Evolutionary conservation across 2,888 invertebrate species (phyloP).

Genomic region (Blera fallax): DNA sequence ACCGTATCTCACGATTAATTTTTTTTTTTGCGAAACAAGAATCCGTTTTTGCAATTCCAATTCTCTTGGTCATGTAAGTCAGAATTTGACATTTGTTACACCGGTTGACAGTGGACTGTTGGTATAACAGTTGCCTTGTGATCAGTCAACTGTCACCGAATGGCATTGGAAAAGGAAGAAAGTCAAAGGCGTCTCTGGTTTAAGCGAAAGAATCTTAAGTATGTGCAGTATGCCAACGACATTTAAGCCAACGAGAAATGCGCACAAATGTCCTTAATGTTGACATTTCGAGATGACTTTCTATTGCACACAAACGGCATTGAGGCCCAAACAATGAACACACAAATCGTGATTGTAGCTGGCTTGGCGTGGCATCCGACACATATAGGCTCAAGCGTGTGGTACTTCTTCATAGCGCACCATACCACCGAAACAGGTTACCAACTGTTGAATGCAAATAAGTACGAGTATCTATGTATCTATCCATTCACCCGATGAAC

Average conservation of each 20-base stretch:
- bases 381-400: slow-evolving; percentile 48
- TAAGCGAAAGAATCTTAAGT: neutral
- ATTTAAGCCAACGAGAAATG: slow-evolving; percentile 48
- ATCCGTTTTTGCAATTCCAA: slow-evolving; percentile 42
- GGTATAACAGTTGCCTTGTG: slow-evolving; percentile 4
- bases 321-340: slow-evolving; percentile 65
- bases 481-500: slow-evolving; percentile 56
- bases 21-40: slow-evolving; percentile 42
- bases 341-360: slow-evolving; percentile 64
- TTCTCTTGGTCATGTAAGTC: slow-evolving; percentile 57
- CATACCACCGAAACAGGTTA: slow-evolving; percentile 36
- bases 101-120: slow-evolving; percentile 13
- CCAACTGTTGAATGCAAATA: slow-evolving; percentile 57
- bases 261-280: slow-evolving; percentile 70
- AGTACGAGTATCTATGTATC: slow-evolving; percentile 1
- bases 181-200: slow-evolving; percentile 10
- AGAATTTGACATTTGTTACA: slow-evolving; percentile 59
- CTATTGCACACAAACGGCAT: slow-evolving; percentile 24
- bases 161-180: slow-evolving; percentile 13
- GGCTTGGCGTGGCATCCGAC: slow-evolving; percentile 66
- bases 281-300: slow-evolving; percentile 69
- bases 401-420: slow-evolving; percentile 46
- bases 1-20: slow-evolving; percentile 52
- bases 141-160: slow-evolving; percentile 37
- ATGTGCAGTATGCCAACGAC: slow-evolving; percentile 34